Base-by-base conservation (phyloP, 2,113 vertebrate genomes). In the Mus spicilegus region DNA sequence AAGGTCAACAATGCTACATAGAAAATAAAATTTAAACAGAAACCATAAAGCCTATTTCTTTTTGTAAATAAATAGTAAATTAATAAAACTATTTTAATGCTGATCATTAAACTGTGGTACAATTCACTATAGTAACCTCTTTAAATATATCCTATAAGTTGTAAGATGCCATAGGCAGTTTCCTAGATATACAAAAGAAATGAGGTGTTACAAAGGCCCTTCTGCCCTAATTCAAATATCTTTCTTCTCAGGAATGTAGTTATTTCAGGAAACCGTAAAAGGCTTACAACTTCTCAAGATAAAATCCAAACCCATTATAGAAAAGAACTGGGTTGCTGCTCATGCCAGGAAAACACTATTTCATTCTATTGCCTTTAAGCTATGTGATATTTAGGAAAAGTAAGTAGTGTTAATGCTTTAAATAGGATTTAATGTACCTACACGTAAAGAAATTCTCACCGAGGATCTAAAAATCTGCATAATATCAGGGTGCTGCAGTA, bases 61-160 rank as follows among this genome's bases (percentile, higher is more conserved):
- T 26, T 63, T 30, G 12, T 67, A 26, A 30, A 30, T 67, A 67
- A 67, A 67, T 67, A 11, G 4, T 67, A 67, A 30, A 30, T 30
- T 67, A 12, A 67, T 8, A 30, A 67, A 65, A 61, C 61, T 11
- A 36, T 91, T 89, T 94, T 70, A 69, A 33, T 19, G 11, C 11
- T 86, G 33, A 89, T 80, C 19, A 67, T 39, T 49, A 7, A 20
- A 86, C 61, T 81, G 63, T 81, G 73, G 1, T 11, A 28, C 49
- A 89, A 72, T 92, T 92, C 75, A 94, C 82, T 86, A 56, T 51
- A 88, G 30, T 93, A 65, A 76, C 56, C 6, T 91, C 36, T 91
- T 89, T 33, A 93, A 84, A 22, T 61, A 49, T 19, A 56, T 42
- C 65, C 51, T 70, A 76, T 22, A 14, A 93, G 73, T 39, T 89